Evolutionary conservation across 92 coral and sea anemone genomes (phyloP), one percentile per base, ranked within the genome.

Genomic region (Umimayanthus chanpuru): DNA sequence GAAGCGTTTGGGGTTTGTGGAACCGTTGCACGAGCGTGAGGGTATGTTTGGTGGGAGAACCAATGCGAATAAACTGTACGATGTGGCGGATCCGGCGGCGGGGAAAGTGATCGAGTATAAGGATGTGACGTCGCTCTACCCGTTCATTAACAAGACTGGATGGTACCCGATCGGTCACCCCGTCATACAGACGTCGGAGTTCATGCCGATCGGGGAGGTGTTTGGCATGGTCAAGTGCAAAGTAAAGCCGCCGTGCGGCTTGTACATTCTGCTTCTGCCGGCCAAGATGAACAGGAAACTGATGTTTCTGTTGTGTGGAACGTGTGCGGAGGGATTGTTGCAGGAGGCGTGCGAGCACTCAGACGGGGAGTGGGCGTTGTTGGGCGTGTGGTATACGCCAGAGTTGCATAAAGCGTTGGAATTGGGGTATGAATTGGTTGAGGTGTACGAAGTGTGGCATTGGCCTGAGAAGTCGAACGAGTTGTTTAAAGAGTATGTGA

Each of bases 1-100:
- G 68, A 0, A 6, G 6, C 25, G n/a, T 0, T 4, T 61, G 20
- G n/a, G 1, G 1, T 0, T 23, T 8, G 36, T 67, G 0, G 1
- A 26, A 0, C 73, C 73, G 29, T 20, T 67, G 29, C 21, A 25
- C 3, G 73, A 67, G 73, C 6, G 73, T 0, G 73, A 67, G n/a
- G 73, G 41, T 18, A 29, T 73, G 47, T 76, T 41, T 15, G 80
- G 80, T 0, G 50, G 80, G 2, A 12, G 80, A 0, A 36, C 80
- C 2, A 76, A 76, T 14, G 11, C 80, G 0, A 12, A 43, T 28
- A 21, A 16, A 0, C 9, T 43, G 4, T 38, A 76, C 7, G 11
- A 6, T 2, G 2, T 16, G 29, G 80, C 36, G 12, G 58, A 15
- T 1, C 29, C 49, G 8, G 36, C 36, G 58, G 11, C 23, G 53